phyloP scores from a whole-genome alignment of 1,140 invertebrate species.

The Scaptomyza montana region DNA sequence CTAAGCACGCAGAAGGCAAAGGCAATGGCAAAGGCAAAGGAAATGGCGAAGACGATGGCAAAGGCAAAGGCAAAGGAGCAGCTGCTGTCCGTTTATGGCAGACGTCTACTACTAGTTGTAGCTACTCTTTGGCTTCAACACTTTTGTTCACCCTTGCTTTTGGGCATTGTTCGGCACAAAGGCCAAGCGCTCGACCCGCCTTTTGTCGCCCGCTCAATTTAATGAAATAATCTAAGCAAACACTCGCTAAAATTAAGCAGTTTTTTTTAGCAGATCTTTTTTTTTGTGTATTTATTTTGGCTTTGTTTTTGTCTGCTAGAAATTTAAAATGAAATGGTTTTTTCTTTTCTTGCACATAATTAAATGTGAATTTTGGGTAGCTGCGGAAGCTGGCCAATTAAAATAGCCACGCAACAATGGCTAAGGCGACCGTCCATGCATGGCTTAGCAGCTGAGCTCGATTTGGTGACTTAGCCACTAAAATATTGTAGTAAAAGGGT shows the following conservation, averaged over 20 bases:
- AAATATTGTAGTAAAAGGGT: constrained; percentile 17
- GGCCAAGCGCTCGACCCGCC: constrained; percentile 44
- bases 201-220: constrained; percentile 74
- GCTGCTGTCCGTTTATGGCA: constrained; percentile 61
- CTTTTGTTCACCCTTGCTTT: constrained; percentile 70
- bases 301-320: constrained; percentile 24
- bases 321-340: constrained; percentile 75
- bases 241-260: constrained; percentile 78
- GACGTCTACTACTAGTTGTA: constrained; percentile 11
- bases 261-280: constrained; percentile 37
- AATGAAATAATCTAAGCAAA: constrained; percentile 82
- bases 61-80: constrained; percentile 22
- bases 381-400: constrained; percentile 61
- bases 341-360: constrained; percentile 61
- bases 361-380: constrained; percentile 64
- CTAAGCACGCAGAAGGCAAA: constrained; percentile 31
- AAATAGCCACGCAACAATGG: constrained; percentile 78
- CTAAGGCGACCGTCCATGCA: constrained; percentile 60
- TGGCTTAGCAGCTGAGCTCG: constrained; percentile 54
- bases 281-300: constrained; percentile 9
- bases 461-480: constrained; percentile 15
- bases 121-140: constrained; percentile 55
- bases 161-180: constrained; percentile 71
- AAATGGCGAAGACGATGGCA: constrained; percentile 32
- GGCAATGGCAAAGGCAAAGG: constrained; percentile 32